Conservation (phyloP, 2,797 vertebrate genomes). For the Ispidina lecontei region DNA sequence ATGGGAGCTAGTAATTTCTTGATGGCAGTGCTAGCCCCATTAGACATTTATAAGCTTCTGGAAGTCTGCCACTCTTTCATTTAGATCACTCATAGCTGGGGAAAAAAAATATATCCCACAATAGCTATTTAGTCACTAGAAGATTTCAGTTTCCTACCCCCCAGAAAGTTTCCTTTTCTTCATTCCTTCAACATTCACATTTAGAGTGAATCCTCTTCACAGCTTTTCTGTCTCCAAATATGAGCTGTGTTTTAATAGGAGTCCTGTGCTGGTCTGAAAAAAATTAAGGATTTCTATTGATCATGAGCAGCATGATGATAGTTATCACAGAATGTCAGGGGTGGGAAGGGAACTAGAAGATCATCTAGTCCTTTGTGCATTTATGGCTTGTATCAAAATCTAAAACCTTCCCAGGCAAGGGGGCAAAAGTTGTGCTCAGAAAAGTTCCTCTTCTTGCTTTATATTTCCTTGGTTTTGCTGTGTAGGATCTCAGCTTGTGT, state of each 20-base stretch:
- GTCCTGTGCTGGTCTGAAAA: neutral
- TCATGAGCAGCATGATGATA: neutral
- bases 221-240: neutral
- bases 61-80: conserved; percentile 52
- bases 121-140: conserved; percentile 24
- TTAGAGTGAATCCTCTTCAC: neutral
- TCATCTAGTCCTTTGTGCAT: neutral
- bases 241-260: neutral
- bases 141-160: neutral
- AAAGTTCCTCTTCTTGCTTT: neutral
- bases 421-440: neutral
- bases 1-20: conserved; percentile 14
- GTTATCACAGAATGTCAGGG: neutral
- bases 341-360: no score
- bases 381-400: neutral
- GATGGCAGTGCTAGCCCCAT: conserved; percentile 24
- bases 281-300: neutral
- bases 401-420: neutral
- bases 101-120: neutral
- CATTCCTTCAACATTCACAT: neutral
- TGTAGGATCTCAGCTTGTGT: fast-evolving
- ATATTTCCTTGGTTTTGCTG: neutral
- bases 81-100: neutral
- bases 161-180: neutral
- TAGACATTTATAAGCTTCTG: conserved; percentile 37